Evolutionary conservation across 2,888 invertebrate species (phyloP).

Genomic region (Calliphora vomitoria): DNA sequence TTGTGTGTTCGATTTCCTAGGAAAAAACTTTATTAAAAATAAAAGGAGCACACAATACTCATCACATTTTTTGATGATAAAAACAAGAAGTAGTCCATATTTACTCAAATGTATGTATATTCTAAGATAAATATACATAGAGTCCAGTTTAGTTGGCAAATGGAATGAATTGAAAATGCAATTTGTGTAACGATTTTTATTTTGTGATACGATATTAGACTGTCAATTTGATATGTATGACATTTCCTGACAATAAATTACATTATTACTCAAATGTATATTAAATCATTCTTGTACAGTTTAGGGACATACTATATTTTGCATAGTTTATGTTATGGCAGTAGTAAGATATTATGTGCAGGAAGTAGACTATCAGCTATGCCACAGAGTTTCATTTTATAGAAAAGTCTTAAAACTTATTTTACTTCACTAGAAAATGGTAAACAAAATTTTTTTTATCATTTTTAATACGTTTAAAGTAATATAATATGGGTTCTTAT

Average conservation of each 20-base stretch:
- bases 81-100: background rate
- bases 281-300: background rate
- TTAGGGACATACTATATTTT: too few relatives aligned
- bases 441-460: too few relatives aligned
- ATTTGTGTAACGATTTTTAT: constrained; percentile 52
- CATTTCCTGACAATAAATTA: constrained; percentile 58
- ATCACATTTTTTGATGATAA: background rate
- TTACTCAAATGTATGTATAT: background rate
- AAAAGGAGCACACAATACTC: background rate
- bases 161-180: constrained; percentile 52
- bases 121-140: background rate
- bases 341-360: too few relatives aligned
- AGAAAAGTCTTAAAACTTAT: too few relatives aligned
- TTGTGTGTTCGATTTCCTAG: background rate
- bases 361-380: too few relatives aligned
- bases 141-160: constrained; percentile 19
- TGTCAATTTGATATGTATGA: constrained; percentile 60
- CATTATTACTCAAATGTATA: constrained; percentile 4
- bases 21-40: background rate
- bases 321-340: too few relatives aligned
- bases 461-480: too few relatives aligned
- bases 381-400: too few relatives aligned
- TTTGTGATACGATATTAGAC: constrained; percentile 44
- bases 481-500: too few relatives aligned
- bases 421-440: too few relatives aligned